Evolutionary conservation across 2,888 invertebrate species (phyloP).

Genomic region (Phrixothrix hirtus): DNA sequence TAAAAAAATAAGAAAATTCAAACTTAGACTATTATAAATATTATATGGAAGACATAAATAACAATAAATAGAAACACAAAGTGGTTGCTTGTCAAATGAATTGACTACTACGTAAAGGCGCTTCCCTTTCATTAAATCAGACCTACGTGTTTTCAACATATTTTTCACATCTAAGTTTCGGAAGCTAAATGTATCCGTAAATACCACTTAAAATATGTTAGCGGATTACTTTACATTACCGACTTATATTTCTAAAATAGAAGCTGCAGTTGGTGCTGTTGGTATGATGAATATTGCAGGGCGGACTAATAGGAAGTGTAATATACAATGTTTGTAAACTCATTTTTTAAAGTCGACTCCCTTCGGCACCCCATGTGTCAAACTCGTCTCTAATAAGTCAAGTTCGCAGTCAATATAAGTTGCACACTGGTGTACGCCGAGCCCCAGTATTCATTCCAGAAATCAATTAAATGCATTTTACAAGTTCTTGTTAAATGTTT

Average conservation of each 20-base stretch:
- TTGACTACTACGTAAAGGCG: slow-evolving; percentile 10
- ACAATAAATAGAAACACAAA: slow-evolving; percentile 6
- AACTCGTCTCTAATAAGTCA: slow-evolving; percentile 54
- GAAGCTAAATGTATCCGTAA: slow-evolving; percentile 15
- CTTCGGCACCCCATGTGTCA: slow-evolving; percentile 55
- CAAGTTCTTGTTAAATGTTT: too few relatives aligned
- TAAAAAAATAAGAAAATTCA: too few relatives aligned
- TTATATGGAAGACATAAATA: too few relatives aligned
- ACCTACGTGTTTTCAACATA: slow-evolving; percentile 18
- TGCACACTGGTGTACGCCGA: slow-evolving; percentile 41
- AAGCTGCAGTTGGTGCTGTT: slow-evolving; percentile 21
- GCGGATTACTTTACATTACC: slow-evolving; percentile 12
- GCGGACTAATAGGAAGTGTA: slow-evolving; percentile 36
- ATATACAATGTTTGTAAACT: slow-evolving; percentile 49
- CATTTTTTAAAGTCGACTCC: slow-evolving; percentile 51
- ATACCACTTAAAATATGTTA: slow-evolving; percentile 14
- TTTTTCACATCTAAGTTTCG: slow-evolving; percentile 19
- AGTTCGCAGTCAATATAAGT: slow-evolving; percentile 45
- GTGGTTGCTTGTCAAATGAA: slow-evolving; percentile 18
- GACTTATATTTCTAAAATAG: slow-evolving; percentile 14
- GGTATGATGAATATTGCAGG: slow-evolving; percentile 24
- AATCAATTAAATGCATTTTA: too few relatives aligned
- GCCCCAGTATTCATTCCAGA: too few relatives aligned
- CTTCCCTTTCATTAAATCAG: slow-evolving; percentile 20
- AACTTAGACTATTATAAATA: too few relatives aligned